phyloP scores from a whole-genome alignment of 2,113 vertebrate species.

The Bungarus multicinctus region DNA sequence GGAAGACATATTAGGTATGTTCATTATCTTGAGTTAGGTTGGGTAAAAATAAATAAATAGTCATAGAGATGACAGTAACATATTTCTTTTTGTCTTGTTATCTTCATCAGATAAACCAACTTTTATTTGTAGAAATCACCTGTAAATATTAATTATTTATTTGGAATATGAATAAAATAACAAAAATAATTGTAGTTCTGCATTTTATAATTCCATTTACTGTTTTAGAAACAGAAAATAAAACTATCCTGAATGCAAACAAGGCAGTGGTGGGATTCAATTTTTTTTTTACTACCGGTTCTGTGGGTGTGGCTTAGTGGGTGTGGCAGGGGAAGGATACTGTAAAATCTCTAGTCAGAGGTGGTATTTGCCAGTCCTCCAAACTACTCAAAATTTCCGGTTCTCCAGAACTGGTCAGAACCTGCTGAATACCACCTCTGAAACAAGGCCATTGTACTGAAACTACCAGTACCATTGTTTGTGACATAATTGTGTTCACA shows the following conservation, averaged over 20 bases:
- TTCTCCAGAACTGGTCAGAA: too few relatives aligned
- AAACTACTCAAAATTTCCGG: too few relatives aligned
- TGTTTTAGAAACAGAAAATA: not conserved
- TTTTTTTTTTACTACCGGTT: too few relatives aligned
- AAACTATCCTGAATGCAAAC: not conserved
- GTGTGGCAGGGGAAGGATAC: too few relatives aligned
- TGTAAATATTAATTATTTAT: not conserved
- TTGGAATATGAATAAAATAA: not conserved
- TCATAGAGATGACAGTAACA: not conserved
- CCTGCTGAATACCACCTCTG: too few relatives aligned
- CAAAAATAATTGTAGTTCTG: not conserved
- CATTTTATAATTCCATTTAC: not conserved
- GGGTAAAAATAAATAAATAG: too few relatives aligned
- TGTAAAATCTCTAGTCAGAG: too few relatives aligned
- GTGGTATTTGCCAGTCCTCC: too few relatives aligned
- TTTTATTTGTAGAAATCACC: rapidly evolving
- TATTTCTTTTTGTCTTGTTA: not conserved
- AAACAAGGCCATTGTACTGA: not conserved
- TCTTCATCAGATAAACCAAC: not conserved
- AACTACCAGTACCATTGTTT: not conserved
- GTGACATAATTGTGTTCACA: not conserved
- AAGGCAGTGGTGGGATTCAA: not conserved
- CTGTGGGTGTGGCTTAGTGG: too few relatives aligned
- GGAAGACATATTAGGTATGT: too few relatives aligned
- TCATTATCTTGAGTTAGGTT: too few relatives aligned